These are phyloP conservation scores for Phortica magna DNA, from an alignment of 2,888 invertebrate genomes.

Conservation along the genomic window DNA sequence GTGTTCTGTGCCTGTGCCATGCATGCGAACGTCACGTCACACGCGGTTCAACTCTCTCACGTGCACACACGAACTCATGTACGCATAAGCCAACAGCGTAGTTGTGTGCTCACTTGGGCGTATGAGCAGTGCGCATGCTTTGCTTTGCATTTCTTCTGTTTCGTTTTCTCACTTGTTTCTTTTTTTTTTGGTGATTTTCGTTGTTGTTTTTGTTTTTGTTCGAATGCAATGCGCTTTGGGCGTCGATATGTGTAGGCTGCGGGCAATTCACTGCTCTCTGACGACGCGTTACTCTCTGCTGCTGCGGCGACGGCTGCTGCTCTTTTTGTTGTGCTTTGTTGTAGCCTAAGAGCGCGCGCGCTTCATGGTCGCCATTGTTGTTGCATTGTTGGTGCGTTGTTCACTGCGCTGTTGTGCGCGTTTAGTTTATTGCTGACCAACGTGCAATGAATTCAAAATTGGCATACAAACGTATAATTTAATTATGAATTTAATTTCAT, in stretches of 20 bases:
- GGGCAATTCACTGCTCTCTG: not conserved
- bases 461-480: slow-evolving; percentile 47
- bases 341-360: not conserved
- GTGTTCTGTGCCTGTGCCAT: not conserved
- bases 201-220: too few relatives aligned
- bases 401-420: not conserved
- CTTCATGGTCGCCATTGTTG: slow-evolving; percentile 4
- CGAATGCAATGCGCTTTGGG: not conserved
- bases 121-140: slow-evolving; percentile 31
- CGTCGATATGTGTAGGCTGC: not conserved
- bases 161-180: not conserved
- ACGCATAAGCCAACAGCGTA: not conserved
- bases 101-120: slow-evolving; percentile 30
- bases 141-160: not conserved
- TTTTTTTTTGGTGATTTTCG: not conserved
- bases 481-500: slow-evolving; percentile 53
- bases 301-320: not conserved
- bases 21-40: too few relatives aligned
- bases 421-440: not conserved
- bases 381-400: not conserved
- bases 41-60: not conserved
- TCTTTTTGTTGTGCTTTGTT: not conserved
- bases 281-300: not conserved
- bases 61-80: not conserved
- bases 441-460: slow-evolving; percentile 37